Percentiles rank a stretch among this genome's conserved stretches.
These are phyloP conservation scores for Oreocharis arfaki DNA, from an alignment of 2,113 vertebrate species.

Conservation along the genomic window DNA sequence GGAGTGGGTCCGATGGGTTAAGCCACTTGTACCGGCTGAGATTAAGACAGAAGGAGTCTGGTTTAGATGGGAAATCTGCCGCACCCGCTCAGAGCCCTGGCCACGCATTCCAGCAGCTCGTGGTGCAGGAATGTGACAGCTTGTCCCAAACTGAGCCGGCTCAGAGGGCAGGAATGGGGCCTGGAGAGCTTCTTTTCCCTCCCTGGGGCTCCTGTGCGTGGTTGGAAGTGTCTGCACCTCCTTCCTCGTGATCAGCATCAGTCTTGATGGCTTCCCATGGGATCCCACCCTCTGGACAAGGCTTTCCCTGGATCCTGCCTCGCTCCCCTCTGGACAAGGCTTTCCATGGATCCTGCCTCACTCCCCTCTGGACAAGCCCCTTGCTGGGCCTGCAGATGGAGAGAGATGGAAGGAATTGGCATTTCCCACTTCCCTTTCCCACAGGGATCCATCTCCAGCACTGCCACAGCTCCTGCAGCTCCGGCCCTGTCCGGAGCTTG, in stretches of 20 bases:
- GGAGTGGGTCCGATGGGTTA: conserved; percentile 39
- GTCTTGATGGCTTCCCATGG: fast-evolving
- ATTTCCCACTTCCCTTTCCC: neutral
- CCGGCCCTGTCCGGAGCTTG: neutral
- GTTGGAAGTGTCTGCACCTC: neutral
- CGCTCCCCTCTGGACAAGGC: too few species aligned
- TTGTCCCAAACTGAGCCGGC: neutral
- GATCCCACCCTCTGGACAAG: neutral
- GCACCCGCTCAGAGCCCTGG: neutral
- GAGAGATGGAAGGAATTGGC: neutral
- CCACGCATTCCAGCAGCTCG: fast-evolving
- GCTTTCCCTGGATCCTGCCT: too few species aligned
- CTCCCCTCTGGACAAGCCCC: neutral
- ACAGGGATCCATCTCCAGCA: neutral
- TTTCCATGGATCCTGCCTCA: neutral
- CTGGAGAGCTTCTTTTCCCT: neutral
- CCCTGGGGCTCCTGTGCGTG: neutral
- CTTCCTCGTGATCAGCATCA: fast-evolving
- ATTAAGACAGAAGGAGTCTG: conserved; percentile 21
- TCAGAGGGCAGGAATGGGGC: neutral
- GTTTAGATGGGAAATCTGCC: neutral
- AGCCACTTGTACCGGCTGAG: conserved; percentile 23
- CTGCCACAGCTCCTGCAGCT: neutral
- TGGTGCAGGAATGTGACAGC: fast-evolving
- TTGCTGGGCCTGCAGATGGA: neutral